A percentile compares a stretch with the other conserved stretches of the same genome.
These are phyloP conservation scores for Corythornis cristatus DNA, from an alignment of 2,113 vertebrate genomes.

Conservation along the genomic window DNA sequence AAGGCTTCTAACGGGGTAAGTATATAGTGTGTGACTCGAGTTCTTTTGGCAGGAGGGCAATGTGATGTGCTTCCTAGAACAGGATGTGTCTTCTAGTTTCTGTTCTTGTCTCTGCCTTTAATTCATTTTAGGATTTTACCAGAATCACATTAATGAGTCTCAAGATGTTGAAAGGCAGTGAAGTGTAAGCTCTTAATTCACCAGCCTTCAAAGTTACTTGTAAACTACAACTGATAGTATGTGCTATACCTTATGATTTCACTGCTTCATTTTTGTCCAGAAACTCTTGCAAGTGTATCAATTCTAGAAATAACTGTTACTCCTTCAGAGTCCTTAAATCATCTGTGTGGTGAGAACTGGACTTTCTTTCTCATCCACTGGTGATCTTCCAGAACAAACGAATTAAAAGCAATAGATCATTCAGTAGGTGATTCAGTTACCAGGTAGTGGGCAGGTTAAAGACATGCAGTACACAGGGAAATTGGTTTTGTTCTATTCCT, in stretches of 20 bases:
- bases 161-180: background rate
- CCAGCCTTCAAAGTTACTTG: background rate
- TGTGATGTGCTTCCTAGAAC: background rate
- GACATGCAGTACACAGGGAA: background rate
- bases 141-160: background rate
- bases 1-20: conserved; percentile 92
- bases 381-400: background rate
- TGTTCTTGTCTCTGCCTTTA: background rate
- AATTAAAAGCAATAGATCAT: background rate
- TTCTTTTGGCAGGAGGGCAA: background rate
- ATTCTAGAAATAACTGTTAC: background rate
- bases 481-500: background rate
- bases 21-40: background rate
- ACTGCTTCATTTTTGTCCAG: background rate
- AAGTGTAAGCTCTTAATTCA: background rate
- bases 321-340: background rate
- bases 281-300: background rate
- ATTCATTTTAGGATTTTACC: background rate
- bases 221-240: background rate
- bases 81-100: background rate
- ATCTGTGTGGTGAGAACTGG: background rate
- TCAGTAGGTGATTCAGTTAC: background rate
- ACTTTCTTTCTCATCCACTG: background rate
- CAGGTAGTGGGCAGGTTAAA: background rate
- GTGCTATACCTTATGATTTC: background rate